Evolutionary conservation across 2,113 vertebrate genomes (phyloP).

Genomic region (Nycticryphes semicollaris): DNA sequence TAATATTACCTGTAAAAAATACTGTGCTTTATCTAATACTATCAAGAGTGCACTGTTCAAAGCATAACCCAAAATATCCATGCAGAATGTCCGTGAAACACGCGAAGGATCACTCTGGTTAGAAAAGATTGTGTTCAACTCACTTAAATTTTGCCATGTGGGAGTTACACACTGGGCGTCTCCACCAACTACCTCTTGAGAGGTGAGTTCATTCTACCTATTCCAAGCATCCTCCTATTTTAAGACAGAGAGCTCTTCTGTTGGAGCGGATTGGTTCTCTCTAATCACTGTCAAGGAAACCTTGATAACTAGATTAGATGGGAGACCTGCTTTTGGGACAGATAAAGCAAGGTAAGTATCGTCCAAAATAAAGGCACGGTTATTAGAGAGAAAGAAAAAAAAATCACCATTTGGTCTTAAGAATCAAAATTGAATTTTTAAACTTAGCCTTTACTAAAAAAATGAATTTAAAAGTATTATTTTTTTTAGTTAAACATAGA

Average conservation of each 20-base stretch:
- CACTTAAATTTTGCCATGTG: background rate
- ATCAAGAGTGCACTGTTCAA: background rate
- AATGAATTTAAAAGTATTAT: no score
- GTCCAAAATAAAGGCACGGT: background rate
- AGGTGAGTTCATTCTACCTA: background rate
- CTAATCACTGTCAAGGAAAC: background rate
- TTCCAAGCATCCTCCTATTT: background rate
- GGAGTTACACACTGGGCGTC: background rate
- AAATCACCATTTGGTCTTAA: background rate
- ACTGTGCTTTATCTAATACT: background rate
- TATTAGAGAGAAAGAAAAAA: background rate
- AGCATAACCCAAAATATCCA: background rate
- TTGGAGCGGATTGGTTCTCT: background rate
- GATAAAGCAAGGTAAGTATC: background rate
- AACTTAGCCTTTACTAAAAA: background rate
- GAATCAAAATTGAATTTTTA: background rate
- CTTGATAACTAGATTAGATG: background rate
- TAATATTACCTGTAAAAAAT: background rate
- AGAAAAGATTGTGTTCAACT: background rate
- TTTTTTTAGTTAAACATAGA: background rate
- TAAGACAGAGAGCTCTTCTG: background rate
- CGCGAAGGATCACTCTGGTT: background rate
- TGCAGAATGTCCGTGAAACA: background rate
- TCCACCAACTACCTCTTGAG: background rate
- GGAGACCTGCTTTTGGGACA: background rate